A percentile compares a stretch with the other conserved stretches of the same genome.
These are phyloP conservation scores for Drosophila meridionalis DNA, from an alignment of 2,888 invertebrate genomes.

Conservation along the genomic window DNA sequence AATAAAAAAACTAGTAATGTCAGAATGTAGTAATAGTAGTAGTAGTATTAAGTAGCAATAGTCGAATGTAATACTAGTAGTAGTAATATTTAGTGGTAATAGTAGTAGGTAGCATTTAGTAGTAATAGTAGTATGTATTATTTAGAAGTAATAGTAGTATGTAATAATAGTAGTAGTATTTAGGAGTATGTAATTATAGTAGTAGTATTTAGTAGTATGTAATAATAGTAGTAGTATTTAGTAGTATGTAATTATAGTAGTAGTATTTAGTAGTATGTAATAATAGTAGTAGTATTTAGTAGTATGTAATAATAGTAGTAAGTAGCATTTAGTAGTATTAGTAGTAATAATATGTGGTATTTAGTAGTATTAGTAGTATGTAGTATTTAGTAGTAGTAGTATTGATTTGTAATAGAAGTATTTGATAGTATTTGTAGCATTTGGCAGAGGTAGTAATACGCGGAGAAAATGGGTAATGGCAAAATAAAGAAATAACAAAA, in stretches of 20 bases:
- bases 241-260: background rate
- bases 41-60: background rate
- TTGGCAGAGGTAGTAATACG: background rate
- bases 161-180: background rate
- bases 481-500: too few species aligned
- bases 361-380: background rate
- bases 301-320: background rate
- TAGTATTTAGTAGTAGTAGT: background rate
- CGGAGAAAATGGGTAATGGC: too few species aligned
- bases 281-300: background rate
- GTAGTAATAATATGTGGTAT: background rate
- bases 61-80: background rate
- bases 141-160: background rate
- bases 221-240: background rate
- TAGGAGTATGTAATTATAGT: background rate
- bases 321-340: background rate
- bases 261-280: background rate
- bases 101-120: background rate
- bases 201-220: background rate
- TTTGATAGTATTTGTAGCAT: background rate
- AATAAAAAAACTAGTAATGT: too few species aligned
- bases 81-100: background rate
- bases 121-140: background rate
- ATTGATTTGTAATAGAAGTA: too few species aligned
- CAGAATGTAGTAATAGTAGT: background rate